These are phyloP conservation scores for Sogatella furcifera DNA, from an alignment of 1,140 invertebrate genomes.

Conservation along the genomic window DNA sequence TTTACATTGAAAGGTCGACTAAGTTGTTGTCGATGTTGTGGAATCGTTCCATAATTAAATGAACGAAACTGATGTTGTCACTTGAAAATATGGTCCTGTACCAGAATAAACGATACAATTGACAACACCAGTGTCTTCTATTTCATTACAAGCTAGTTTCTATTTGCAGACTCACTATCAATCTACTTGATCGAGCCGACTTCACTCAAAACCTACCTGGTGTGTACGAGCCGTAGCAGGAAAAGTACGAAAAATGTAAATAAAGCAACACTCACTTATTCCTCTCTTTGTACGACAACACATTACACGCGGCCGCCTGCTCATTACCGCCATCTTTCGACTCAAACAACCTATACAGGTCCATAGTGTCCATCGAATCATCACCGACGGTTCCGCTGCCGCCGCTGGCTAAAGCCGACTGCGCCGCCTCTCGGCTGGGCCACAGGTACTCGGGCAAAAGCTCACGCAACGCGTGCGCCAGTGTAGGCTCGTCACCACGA, in stretches of 20 bases:
- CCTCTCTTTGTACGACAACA: conserved; percentile 26
- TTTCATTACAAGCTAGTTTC: too few relatives aligned
- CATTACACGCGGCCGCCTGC: conserved; percentile 18
- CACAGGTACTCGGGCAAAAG: conserved; percentile 45
- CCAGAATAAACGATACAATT: too few relatives aligned
- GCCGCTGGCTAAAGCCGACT: neutral
- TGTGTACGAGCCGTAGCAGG: too few relatives aligned
- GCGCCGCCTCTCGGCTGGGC: conserved; percentile 24
- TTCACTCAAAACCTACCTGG: too few relatives aligned
- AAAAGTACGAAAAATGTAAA: neutral
- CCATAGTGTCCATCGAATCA: conserved; percentile 49
- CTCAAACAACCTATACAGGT: conserved; percentile 48
- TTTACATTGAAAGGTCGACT: too few relatives aligned
- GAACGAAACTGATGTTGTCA: too few relatives aligned
- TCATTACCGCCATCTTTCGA: conserved; percentile 35
- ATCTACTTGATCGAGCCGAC: too few relatives aligned
- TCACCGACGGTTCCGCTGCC: conserved; percentile 31
- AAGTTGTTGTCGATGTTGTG: too few relatives aligned
- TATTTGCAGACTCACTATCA: too few relatives aligned
- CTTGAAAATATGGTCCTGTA: too few relatives aligned
- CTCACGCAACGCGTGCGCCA: conserved; percentile 49
- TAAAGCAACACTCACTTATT: conserved; percentile 16
- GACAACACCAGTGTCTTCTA: too few relatives aligned
- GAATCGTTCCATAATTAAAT: too few relatives aligned
- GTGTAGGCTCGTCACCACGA: conserved; percentile 45